These are phyloP conservation scores for Aix galericulata DNA, from an alignment of 2,113 vertebrate genomes.

Conservation along the genomic window DNA sequence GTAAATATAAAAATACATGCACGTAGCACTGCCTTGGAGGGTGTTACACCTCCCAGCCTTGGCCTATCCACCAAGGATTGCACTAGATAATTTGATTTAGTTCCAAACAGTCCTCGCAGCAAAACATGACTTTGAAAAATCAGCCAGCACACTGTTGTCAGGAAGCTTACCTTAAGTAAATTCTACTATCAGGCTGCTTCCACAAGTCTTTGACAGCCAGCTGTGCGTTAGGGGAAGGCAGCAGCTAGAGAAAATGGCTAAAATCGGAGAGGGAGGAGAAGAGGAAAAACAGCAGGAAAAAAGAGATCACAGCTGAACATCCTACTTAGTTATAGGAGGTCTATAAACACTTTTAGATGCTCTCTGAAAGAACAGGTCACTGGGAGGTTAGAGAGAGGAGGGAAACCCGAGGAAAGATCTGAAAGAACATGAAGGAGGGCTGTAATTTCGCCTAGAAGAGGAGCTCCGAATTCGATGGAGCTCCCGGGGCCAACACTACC, in stretches of 20 bases:
- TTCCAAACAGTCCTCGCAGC: not conserved
- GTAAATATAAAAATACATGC: not conserved
- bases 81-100: not conserved
- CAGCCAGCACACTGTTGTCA: not conserved
- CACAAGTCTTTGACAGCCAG: slow-evolving; percentile 2
- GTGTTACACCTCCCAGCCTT: not conserved
- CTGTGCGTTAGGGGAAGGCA: not conserved
- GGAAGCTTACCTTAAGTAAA: not conserved
- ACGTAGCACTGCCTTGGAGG: not conserved
- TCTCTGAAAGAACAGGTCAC: slow-evolving; percentile 1
- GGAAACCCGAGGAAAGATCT: slow-evolving; percentile 17
- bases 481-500: not conserved
- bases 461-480: not conserved
- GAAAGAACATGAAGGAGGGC: not conserved
- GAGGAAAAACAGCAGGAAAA: not conserved
- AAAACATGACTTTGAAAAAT: slow-evolving; percentile 1
- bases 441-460: slow-evolving; percentile 21
- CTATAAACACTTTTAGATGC: not conserved
- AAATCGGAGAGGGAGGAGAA: slow-evolving; percentile 10
- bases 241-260: not conserved
- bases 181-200: slow-evolving; percentile 9
- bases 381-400: not conserved
- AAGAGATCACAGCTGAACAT: slow-evolving; percentile 16
- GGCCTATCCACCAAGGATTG: not conserved
- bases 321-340: slow-evolving; percentile 7